Percentiles rank a stretch among this genome's conserved stretches.
These are phyloP conservation scores for Elephas maximus DNA, from an alignment of 2,113 vertebrate genomes.

Conservation along the genomic window DNA sequence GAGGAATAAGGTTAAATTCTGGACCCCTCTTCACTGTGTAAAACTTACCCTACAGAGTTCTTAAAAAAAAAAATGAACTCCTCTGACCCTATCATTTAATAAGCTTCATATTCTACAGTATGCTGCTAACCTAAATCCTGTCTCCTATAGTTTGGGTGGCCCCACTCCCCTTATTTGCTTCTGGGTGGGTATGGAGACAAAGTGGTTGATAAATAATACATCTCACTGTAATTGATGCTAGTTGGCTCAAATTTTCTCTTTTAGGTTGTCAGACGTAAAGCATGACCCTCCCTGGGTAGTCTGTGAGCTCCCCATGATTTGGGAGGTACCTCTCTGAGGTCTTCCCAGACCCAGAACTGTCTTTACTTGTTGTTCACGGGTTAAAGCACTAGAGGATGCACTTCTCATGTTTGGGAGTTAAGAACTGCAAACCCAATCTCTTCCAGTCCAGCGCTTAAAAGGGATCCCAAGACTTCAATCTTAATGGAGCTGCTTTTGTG, in stretches of 20 bases:
- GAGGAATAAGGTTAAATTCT: not conserved
- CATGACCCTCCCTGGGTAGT: too few relatives aligned
- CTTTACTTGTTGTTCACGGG: not conserved
- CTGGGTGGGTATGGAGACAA: not conserved
- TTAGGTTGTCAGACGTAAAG: not conserved
- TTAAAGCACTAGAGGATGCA: not conserved
- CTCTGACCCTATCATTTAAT: not conserved
- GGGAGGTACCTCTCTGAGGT: not conserved
- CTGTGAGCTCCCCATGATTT: not conserved
- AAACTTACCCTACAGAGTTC: not conserved
- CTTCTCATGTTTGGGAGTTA: not conserved
- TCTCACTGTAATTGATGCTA: not conserved
- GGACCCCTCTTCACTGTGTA: not conserved
- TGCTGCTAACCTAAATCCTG: not conserved
- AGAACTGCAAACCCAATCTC: not conserved
- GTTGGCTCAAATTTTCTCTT: not conserved
- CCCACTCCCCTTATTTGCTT: not conserved
- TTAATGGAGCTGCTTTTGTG: slow-evolving; percentile 42
- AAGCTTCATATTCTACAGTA: not conserved
- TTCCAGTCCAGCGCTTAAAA: not conserved
- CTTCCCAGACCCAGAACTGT: not conserved
- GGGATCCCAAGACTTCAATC: not conserved
- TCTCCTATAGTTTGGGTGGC: not conserved
- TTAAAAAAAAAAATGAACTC: not conserved
- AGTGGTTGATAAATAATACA: not conserved